Conservation (phyloP, 2,888 invertebrate species). For the Theodoxus fluviatilis region DNA sequence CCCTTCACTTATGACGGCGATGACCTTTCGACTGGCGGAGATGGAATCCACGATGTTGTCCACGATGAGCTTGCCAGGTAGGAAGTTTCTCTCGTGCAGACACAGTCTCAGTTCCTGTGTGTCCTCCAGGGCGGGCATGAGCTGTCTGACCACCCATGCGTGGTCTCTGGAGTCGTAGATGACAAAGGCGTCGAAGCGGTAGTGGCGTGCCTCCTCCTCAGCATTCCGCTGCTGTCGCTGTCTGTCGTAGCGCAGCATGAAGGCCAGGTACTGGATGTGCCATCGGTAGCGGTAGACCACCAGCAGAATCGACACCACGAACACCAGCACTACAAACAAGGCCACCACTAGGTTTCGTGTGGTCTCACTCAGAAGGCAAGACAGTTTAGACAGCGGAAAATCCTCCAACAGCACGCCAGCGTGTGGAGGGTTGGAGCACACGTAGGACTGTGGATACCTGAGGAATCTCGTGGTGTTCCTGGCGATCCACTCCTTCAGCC, state of each 20-base stretch:
- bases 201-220: constrained; percentile 29
- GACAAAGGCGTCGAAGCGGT: constrained; percentile 75
- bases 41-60: constrained; percentile 77
- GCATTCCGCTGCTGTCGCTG: constrained; percentile 18
- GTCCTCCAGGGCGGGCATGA: constrained; percentile 73
- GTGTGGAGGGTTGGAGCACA: background rate
- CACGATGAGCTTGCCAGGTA: constrained; percentile 75
- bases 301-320: constrained; percentile 20
- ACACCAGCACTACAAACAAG: constrained; percentile 27
- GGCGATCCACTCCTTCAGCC: constrained; percentile 34
- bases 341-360: background rate
- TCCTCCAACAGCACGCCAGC: background rate
- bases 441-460: background rate
- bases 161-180: constrained; percentile 75
- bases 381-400: constrained; percentile 9
- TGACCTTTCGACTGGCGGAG: constrained; percentile 73
- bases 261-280: constrained; percentile 69
- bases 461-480: constrained; percentile 6
- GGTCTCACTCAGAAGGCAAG: constrained; percentile 10
- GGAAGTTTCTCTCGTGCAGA: constrained; percentile 77
- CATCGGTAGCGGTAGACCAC: constrained; percentile 69
- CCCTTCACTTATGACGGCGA: constrained; percentile 73
- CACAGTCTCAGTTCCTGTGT: constrained; percentile 68
- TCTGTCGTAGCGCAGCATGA: constrained; percentile 40
- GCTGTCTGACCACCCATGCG: constrained; percentile 73